Conservation (phyloP, 2,797 vertebrate species). For the Alcedo atthis region DNA sequence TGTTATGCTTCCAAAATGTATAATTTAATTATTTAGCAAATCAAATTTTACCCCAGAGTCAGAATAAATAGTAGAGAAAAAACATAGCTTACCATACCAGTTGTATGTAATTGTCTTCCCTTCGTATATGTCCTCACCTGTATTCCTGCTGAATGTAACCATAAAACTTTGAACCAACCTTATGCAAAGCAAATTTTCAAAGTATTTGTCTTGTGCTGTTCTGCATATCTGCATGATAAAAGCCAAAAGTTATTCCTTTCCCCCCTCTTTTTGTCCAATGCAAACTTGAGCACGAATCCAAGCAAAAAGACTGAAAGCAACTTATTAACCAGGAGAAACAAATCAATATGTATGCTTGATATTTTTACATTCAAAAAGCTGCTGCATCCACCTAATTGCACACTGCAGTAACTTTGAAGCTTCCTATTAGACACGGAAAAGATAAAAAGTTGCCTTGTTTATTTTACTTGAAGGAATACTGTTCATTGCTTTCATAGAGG, state of each 20-base stretch:
- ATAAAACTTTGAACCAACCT: neutral
- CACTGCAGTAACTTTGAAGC: neutral
- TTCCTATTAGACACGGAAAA: neutral
- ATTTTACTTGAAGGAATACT: neutral
- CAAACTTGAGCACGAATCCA: neutral
- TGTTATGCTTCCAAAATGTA: neutral
- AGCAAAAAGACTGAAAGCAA: neutral
- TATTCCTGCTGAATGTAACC: neutral
- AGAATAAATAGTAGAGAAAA: neutral
- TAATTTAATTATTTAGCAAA: neutral
- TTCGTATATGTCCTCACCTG: neutral
- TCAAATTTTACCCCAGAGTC: neutral
- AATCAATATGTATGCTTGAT: neutral
- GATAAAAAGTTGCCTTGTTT: neutral
- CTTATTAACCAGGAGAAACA: neutral
- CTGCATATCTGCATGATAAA: neutral
- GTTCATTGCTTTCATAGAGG: neutral
- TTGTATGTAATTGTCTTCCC: neutral
- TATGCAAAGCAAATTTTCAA: neutral
- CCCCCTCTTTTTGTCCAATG: neutral
- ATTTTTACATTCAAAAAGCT: neutral
- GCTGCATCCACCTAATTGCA: neutral
- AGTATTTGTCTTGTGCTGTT: neutral
- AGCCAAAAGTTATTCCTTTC: neutral
- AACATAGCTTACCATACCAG: neutral